These are phyloP conservation scores for Rhabdomys dilectus DNA, from an alignment of 2,113 vertebrate genomes.

Conservation along the genomic window DNA sequence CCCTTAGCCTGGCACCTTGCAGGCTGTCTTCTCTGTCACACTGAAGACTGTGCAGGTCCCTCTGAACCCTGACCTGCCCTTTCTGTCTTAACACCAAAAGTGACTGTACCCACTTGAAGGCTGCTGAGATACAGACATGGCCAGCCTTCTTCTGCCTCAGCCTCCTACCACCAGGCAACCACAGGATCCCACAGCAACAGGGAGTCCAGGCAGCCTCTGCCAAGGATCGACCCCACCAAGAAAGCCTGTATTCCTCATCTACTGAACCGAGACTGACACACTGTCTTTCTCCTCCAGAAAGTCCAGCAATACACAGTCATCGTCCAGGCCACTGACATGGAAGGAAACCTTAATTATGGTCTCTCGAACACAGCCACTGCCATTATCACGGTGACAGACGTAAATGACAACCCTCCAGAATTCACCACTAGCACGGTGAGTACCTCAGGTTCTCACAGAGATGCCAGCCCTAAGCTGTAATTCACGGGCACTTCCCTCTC, in stretches of 20 bases:
- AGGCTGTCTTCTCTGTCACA: background rate
- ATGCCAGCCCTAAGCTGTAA: background rate
- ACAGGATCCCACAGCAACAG: too few species aligned
- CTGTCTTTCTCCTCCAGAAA: slow-evolving; percentile 87
- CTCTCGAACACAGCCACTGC: slow-evolving; percentile 98
- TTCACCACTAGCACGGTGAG: slow-evolving; percentile 96
- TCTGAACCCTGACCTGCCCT: background rate
- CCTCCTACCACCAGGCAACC: too few species aligned
- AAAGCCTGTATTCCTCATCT: background rate
- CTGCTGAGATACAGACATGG: background rate
- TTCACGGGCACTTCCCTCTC: background rate
- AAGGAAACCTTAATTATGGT: slow-evolving; percentile 97
- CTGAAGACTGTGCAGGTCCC: rapidly evolving
- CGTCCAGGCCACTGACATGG: slow-evolving; percentile 98
- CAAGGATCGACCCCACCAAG: background rate
- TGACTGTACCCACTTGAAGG: rapidly evolving
- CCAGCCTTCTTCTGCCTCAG: rapidly evolving
- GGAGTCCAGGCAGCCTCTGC: background rate
- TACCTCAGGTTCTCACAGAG: background rate
- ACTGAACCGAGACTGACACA: background rate
- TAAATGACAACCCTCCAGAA: slow-evolving; percentile 98
- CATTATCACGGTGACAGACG: slow-evolving; percentile 95
- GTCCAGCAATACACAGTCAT: slow-evolving; percentile 98
- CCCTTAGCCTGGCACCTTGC: background rate
- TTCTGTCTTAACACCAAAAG: rapidly evolving